Evolutionary conservation across 2,113 vertebrate species (phyloP), one percentile per base, ranked within the genome.

Genomic region (Callopanchax toddi): DNA sequence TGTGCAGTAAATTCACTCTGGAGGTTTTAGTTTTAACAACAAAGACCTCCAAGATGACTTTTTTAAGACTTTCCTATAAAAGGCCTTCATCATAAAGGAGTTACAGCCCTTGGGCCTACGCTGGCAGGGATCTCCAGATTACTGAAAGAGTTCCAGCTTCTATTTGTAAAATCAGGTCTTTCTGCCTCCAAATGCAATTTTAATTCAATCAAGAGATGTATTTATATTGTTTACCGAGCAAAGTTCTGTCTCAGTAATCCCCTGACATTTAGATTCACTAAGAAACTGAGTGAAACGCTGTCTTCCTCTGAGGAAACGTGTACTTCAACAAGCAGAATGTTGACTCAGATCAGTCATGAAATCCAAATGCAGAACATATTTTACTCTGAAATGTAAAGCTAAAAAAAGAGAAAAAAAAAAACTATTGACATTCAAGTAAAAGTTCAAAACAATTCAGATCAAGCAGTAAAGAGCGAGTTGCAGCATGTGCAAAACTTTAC

Each of bases 1-100:
- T 12, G 12, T 2, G 12, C 4, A 40, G 23, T 11, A 17, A 42
- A 42, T 32, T 59, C 22, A 39, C 17, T 56, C 39, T 29, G 17
- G 13, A 60, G 48, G n/a, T 15, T 65, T 43, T 23, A 22, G 37
- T 42, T 49, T 11, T 10, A 49, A 18, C 36, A 78, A 67, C 36
- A 60, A 55, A 50, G 37, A 44, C 26, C 36, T 49, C 36, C 12
- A 13, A 4, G 40, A 18, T 5, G 4, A 10, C 43, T 22, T 42
- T 34, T 32, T 22, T 9, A 26, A 48, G 26, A n/a, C 15, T 20
- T 63, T 11, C 34, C 25, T 5, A 23, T 1, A 65, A 20, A 65
- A 46, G 20, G 29, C 18, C 21, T 39, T 51, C 23, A 34, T 13
- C 17, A 21, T 11, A 39, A 65, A 65, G 15, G 21, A 36, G 9